Percentiles rank a stretch among this genome's conserved stretches.
These are phyloP conservation scores for Pheosia gnoma DNA, from an alignment of 2,888 invertebrate genomes.

Conservation along the genomic window DNA sequence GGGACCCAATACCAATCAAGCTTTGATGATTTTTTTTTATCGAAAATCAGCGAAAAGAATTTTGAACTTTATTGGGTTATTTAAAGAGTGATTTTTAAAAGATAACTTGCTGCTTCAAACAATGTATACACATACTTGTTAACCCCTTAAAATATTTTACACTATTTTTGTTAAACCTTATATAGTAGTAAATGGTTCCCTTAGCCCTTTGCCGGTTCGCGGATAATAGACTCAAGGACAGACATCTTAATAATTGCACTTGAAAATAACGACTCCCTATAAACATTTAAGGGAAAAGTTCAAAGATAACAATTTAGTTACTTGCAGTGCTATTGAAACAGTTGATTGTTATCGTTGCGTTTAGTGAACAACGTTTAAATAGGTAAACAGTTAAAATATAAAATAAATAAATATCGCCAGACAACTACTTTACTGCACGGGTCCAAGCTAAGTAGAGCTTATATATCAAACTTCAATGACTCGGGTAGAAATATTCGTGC, in stretches of 20 bases:
- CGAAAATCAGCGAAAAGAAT: slow-evolving; percentile 4
- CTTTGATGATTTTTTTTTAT: slow-evolving; percentile 30
- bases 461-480: too few species aligned
- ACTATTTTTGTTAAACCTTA: background rate
- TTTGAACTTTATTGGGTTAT: slow-evolving; percentile 15
- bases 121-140: too few species aligned
- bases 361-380: too few species aligned
- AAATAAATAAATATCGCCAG: too few species aligned
- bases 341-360: too few species aligned
- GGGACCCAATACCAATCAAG: slow-evolving; percentile 37
- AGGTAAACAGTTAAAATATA: too few species aligned
- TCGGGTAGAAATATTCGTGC: too few species aligned
- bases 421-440: too few species aligned
- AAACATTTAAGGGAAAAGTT: background rate
- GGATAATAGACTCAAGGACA: background rate
- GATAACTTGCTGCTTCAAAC: too few species aligned
- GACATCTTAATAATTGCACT: background rate
- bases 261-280: background rate
- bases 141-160: too few species aligned
- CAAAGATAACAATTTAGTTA: background rate
- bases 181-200: background rate
- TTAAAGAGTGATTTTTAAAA: background rate
- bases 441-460: too few species aligned
- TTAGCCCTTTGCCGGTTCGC: background rate
- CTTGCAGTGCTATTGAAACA: too few species aligned